Evolutionary conservation across 2,797 vertebrate genomes (phyloP), one percentile per base, ranked within the genome.

Genomic region (Xenops minutus): DNA sequence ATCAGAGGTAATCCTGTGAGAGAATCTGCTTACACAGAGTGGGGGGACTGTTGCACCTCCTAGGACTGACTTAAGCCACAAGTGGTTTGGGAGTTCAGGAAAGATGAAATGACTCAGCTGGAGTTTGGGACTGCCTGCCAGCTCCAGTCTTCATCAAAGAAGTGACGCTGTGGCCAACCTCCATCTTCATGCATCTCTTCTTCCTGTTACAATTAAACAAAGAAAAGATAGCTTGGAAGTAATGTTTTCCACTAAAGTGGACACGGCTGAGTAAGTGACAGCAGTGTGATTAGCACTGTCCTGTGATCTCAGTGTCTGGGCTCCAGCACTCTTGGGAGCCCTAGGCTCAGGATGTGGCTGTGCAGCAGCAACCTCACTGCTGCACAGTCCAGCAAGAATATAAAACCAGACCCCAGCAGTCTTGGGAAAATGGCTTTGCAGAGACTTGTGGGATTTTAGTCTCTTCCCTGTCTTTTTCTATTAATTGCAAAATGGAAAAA

Each of bases 171-270:
- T 68, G 68, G 72, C 88, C 82, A 71, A 1, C 36, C 77, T 73
- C 36, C 43, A 48, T 80, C 78, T 89, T 89, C 3, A 2, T 82
- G 67, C 48, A 66, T 39, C 71, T 88, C 43, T 76, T 93, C 82
- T 96, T 94, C 93, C 95, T 95, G 92, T 92, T 87, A 89, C 29
- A 52, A 63, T 92, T 96, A 92, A 91, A 96, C 78, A 94, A 89
- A 83, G 82, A 90, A 68, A 93, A 92, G 51, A 54, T 59, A 75
- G 66, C 77, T 93, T 89, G 84, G 75, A 91, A 95, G 41, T 80
- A 71, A 91, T 95, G 77, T 89, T 95, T 94, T 85, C 37, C 80
- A 30, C 41, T 55, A 59, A 72, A 56, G 37, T 17, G 5, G 68
- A 88, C 8, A 2, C 9, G 8, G 80, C 51, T 34, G 51, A 90